phyloP scores from a whole-genome alignment of 2,797 vertebrate genomes.

The Astyanax mexicanus region DNA sequence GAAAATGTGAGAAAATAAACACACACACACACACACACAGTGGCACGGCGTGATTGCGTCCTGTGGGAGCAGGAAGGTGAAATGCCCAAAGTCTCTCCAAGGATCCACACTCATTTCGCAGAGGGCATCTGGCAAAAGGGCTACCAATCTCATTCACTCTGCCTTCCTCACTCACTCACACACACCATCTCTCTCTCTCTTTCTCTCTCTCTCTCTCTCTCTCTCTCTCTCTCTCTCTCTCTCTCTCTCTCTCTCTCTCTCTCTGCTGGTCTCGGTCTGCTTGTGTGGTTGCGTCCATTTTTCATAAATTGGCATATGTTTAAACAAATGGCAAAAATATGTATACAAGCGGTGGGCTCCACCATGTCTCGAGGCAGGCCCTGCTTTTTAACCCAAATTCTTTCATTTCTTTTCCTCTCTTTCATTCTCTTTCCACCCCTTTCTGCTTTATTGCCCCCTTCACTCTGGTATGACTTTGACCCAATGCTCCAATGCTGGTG shows the following conservation, averaged over 20 bases:
- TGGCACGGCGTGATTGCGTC: slow-evolving; percentile 91
- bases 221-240: slow-evolving; percentile 37
- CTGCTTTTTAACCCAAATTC: slow-evolving; percentile 49
- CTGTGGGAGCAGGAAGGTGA: slow-evolving; percentile 83
- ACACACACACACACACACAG: slow-evolving; percentile 15
- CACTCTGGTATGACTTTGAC: background rate
- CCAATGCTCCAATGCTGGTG: background rate
- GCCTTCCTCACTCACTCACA: slow-evolving; percentile 10
- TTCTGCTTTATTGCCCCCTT: slow-evolving; percentile 5
- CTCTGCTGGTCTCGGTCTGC: slow-evolving; percentile 64
- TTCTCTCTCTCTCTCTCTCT: slow-evolving; percentile 10
- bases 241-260: background rate
- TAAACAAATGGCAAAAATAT: slow-evolving; percentile 86
- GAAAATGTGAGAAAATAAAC: too few species aligned
- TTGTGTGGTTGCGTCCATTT: slow-evolving; percentile 88
- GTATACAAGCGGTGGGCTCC: slow-evolving; percentile 72
- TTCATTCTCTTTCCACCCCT: slow-evolving; percentile 10
- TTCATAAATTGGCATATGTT: slow-evolving; percentile 92
- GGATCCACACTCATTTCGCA: slow-evolving; percentile 91
- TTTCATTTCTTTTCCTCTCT: slow-evolving; percentile 18
- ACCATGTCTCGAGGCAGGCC: slow-evolving; percentile 36
- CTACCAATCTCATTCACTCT: slow-evolving; percentile 30
- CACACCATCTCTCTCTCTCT: slow-evolving; percentile 44
- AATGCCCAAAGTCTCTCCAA: slow-evolving; percentile 87
- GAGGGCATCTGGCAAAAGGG: slow-evolving; percentile 92